phyloP scores from a whole-genome alignment of 2,797 vertebrate genomes.

The Ibycter americanus region DNA sequence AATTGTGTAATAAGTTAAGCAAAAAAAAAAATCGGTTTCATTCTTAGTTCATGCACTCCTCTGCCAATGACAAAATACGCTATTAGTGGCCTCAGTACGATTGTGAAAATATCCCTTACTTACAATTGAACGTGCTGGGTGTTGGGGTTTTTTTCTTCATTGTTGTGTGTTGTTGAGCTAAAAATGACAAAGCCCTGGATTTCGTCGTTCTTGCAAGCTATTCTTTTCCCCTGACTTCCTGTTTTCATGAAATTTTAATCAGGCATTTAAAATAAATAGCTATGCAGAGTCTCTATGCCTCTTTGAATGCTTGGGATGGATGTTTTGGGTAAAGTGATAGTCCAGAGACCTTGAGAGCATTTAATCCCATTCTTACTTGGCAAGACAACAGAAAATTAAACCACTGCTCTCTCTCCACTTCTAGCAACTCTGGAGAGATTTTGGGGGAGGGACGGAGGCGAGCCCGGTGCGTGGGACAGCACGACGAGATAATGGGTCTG shows the following conservation, averaged over 20 bases:
- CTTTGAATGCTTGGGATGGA: constrained; percentile 82
- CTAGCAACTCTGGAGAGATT: background rate
- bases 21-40: constrained; percentile 47
- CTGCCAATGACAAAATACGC: constrained; percentile 70
- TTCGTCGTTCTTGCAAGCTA: constrained; percentile 78
- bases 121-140: constrained; percentile 61
- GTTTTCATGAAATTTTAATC: constrained; percentile 95
- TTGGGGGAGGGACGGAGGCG: background rate
- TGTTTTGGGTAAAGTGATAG: constrained; percentile 88
- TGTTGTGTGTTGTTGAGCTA: constrained; percentile 72
- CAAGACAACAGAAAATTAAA: constrained; percentile 76
- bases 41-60: constrained; percentile 63
- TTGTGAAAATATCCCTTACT: constrained; percentile 75
- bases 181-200: constrained; percentile 83
- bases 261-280: constrained; percentile 90
- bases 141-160: constrained; percentile 19
- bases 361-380: constrained; percentile 77
- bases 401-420: constrained; percentile 40
- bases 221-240: constrained; percentile 82
- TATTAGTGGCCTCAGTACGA: constrained; percentile 56
- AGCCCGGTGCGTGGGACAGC: background rate
- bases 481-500: background rate
- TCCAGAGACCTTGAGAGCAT: constrained; percentile 81
- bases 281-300: constrained; percentile 82
- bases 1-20: constrained; percentile 64